Evolutionary conservation across 2,888 invertebrate species (phyloP).

Genomic region (Rhynchonema sp.): DNA sequence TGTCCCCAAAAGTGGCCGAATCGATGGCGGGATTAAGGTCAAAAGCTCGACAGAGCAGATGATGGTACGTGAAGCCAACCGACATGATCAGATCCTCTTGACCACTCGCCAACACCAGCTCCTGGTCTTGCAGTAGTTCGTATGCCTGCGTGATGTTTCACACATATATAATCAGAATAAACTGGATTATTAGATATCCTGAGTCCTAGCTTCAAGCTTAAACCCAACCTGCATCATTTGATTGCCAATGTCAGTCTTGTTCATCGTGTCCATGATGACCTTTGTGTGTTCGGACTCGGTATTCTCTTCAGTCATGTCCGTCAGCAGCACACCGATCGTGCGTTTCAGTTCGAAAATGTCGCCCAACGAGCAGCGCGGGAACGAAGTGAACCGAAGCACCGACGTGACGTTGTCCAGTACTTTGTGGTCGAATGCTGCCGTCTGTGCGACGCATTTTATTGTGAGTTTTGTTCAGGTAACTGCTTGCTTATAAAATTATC

Average conservation of each 20-base stretch:
- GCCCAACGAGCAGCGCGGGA: constrained; percentile 20
- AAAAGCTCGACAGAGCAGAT: constrained; percentile 26
- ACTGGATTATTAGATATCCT: too few species aligned
- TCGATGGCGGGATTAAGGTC: constrained; percentile 20
- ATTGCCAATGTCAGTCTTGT: constrained; percentile 19
- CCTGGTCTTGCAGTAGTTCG: constrained; percentile 10
- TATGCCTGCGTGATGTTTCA: not conserved
- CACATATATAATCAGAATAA: too few species aligned
- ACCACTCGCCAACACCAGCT: constrained; percentile 1
- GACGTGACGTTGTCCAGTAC: constrained; percentile 28
- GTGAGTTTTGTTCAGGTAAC: too few species aligned
- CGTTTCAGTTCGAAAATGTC: constrained; percentile 23
- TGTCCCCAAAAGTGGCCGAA: not conserved
- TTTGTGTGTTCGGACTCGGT: constrained; percentile 18
- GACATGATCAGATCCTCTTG: constrained; percentile 13
- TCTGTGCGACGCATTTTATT: too few species aligned
- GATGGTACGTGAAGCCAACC: constrained; percentile 29
- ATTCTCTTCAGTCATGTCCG: constrained; percentile 28
- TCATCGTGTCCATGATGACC: constrained; percentile 26
- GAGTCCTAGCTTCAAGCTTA: too few species aligned
- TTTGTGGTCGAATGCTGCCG: not conserved
- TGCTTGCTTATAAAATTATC: too few species aligned
- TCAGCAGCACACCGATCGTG: constrained; percentile 13
- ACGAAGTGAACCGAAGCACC: constrained; percentile 24
- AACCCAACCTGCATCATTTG: constrained; percentile 1